Conservation (phyloP, 2,888 invertebrate species). For the Nephrotoma guestfalica region DNA sequence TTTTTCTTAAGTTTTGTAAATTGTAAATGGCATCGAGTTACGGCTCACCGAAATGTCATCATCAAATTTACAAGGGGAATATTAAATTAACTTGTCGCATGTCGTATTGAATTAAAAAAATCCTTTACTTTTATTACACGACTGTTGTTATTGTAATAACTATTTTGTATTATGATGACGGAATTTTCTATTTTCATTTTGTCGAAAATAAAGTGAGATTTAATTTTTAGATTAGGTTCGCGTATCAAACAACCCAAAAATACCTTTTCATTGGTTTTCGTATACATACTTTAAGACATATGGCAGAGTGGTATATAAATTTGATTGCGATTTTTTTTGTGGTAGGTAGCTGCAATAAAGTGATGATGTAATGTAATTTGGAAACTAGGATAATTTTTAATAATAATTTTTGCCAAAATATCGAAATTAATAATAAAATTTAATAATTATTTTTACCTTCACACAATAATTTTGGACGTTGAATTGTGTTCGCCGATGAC, state of each 20-base stretch:
- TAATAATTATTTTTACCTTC: slow-evolving; percentile 6
- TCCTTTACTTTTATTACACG: not conserved
- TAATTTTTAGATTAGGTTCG: not conserved
- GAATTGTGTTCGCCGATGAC: slow-evolving; percentile 21
- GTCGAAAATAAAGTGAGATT: not conserved
- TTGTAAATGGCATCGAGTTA: not conserved
- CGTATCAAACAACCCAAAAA: too few relatives aligned
- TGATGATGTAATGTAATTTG: not conserved
- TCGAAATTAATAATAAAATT: not conserved
- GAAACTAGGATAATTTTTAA: not conserved
- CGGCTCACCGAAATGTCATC: not conserved
- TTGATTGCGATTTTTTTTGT: not conserved
- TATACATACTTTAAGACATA: not conserved
- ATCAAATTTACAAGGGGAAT: not conserved
- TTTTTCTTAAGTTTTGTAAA: not conserved
- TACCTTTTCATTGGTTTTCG: too few relatives aligned
- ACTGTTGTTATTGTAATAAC: too few relatives aligned
- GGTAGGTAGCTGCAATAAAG: not conserved
- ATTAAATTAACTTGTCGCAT: not conserved
- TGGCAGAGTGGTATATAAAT: not conserved
- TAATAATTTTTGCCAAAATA: not conserved
- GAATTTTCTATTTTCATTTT: not conserved
- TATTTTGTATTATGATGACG: not conserved
- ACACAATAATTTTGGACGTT: slow-evolving; percentile 8
- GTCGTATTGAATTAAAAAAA: not conserved